A percentile compares a stretch with the other conserved stretches of the same genome.
phyloP scores from a whole-genome alignment of 2,888 invertebrate genomes.

The Caprella mutica region DNA sequence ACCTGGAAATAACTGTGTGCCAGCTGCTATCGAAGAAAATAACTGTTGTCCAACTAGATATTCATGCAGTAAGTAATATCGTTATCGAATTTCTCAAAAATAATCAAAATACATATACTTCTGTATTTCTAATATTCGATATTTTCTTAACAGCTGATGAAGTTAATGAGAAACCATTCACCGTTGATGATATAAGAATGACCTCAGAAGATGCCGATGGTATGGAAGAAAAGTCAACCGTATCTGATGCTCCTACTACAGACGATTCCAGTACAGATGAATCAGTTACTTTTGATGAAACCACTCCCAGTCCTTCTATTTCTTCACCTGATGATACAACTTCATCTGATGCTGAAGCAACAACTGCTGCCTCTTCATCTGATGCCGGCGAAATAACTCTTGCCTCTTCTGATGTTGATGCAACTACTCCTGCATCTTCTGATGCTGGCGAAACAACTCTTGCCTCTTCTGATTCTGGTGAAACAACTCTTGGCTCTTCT shows the following conservation, averaged over 20 bases:
- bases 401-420: too few relatives aligned
- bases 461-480: too few relatives aligned
- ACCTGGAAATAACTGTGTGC: conserved; percentile 19
- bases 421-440: too few relatives aligned
- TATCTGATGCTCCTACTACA: neutral
- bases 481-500: too few relatives aligned
- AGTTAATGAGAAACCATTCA: neutral
- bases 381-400: neutral
- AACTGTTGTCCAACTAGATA: conserved; percentile 47
- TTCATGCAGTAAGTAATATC: conserved; percentile 63
- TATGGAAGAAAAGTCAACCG: neutral
- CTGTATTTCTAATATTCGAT: neutral
- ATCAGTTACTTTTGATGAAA: neutral
- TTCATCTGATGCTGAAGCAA: neutral
- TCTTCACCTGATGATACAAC: neutral
- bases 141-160: neutral
- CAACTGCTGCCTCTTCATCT: neutral
- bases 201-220: neutral
- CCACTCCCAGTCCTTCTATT: neutral
- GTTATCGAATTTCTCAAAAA: too few relatives aligned
- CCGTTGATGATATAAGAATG: neutral
- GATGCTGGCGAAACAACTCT: neutral
- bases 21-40: neutral
- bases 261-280: neutral
- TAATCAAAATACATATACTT: too few relatives aligned